These are phyloP conservation scores for Montipora capitata DNA, from an alignment of 92 coral and sea anemone species.

Conservation along the genomic window DNA sequence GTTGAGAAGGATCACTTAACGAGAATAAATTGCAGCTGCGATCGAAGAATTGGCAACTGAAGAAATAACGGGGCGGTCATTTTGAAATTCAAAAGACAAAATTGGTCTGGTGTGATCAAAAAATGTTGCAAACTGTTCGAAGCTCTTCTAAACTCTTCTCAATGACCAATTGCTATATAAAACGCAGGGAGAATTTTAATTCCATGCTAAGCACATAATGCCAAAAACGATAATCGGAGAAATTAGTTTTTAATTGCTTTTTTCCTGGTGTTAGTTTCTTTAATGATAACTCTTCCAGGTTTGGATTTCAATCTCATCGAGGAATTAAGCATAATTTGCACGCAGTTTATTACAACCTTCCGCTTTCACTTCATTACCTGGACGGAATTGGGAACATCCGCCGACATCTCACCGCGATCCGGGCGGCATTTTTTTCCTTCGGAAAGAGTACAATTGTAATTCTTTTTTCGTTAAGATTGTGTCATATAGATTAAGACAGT, in stretches of 20 bases:
- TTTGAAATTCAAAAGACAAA: not conserved
- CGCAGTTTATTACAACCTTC: constrained; percentile 39
- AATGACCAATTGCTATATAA: no score
- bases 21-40: not conserved
- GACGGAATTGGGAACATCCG: constrained; percentile 51
- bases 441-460: constrained; percentile 35
- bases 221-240: not conserved
- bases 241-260: not conserved
- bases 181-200: not conserved
- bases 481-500: constrained; percentile 27
- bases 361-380: constrained; percentile 32
- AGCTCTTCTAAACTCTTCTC: not conserved
- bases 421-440: constrained; percentile 47
- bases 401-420: constrained; percentile 35
- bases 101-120: no score
- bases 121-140: not conserved
- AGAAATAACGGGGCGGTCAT: not conserved
- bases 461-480: constrained; percentile 45
- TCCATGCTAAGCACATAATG: not conserved
- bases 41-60: not conserved
- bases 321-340: constrained; percentile 41
- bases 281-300: constrained; percentile 40
- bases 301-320: constrained; percentile 42
- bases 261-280: constrained; percentile 45
- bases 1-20: not conserved